Conservation (phyloP, 2,888 invertebrate species). For the Lasius fuliginosus region DNA sequence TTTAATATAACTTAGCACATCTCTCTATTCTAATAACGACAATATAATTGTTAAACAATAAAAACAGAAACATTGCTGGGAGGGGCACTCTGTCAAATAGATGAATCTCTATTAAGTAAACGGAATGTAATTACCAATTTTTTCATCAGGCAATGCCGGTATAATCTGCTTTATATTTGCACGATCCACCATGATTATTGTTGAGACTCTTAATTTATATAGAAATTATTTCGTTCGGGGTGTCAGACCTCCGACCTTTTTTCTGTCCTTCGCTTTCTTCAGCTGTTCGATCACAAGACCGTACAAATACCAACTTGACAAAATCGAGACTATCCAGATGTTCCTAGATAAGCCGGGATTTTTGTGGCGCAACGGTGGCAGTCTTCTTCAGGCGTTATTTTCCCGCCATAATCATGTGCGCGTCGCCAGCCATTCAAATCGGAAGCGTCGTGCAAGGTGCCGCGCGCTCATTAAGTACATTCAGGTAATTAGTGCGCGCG, state of each 20-base stretch:
- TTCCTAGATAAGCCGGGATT: neutral
- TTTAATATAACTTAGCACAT: neutral
- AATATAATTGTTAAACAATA: constrained; percentile 53
- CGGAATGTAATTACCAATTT: constrained; percentile 90
- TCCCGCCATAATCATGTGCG: too few species aligned
- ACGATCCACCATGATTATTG: constrained; percentile 80
- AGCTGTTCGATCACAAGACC: constrained; percentile 81
- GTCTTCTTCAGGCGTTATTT: too few species aligned
- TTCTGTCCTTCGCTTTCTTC: constrained; percentile 61
- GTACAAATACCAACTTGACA: constrained; percentile 53
- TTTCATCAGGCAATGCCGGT: constrained; percentile 93
- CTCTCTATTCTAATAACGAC: neutral
- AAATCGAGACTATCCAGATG: neutral
- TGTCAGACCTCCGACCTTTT: constrained; percentile 10
- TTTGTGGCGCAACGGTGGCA: neutral
- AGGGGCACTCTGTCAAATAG: constrained; percentile 80
- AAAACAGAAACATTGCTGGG: constrained; percentile 76
- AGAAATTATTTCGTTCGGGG: constrained; percentile 4
- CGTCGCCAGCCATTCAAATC: too few species aligned
- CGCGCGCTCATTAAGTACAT: too few species aligned
- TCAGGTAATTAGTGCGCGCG: too few species aligned
- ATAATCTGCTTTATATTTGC: constrained; percentile 90
- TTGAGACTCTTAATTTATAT: constrained; percentile 39
- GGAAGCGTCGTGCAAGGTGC: too few species aligned
- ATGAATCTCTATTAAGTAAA: constrained; percentile 43